Base-by-base conservation (phyloP, 2,888 invertebrate genomes). In the Heliconius ismenius region DNA sequence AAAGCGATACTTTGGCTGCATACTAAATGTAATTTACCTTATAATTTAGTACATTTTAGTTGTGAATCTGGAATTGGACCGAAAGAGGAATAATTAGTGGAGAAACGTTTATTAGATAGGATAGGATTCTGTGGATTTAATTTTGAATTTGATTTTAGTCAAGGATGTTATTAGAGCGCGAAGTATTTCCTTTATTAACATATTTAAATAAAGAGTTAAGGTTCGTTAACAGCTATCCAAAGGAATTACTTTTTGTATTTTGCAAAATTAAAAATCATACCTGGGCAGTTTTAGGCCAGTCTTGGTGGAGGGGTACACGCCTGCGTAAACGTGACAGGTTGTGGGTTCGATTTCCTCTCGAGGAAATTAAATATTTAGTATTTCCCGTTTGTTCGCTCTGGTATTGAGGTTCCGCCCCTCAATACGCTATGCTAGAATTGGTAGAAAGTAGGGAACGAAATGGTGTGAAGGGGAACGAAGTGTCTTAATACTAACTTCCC, bases 1-100 rank as follows among this genome's bases (percentile, higher is more conserved):
- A 78, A 79, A 77, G 62, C 77, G 77, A 76, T 76, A 74, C 79
- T 79, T 72, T 77, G 74, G 64, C 75, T 77, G 79, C 79, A 79
- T 75, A 79, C 78, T 73, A 77, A 79, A 79, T 79, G 75, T 77
- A 79, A 79, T 79, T 78, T 78, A 78, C 70, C 78, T 77, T 75
- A 78, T 76, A 78, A 79, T 77, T 75, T 76, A 78, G 49, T 79
- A 69, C 77, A 67, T 65, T 79, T 78, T 75, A 60, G 75, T 77
- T 64, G 72, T 75, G 69, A 65, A 77, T 70, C 74, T 75, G 68
- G 73, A 74, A 77, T 79, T 74, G 72, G 60, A 73, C 72, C 73
- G 70, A 70, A 64, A 63, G 60, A 60, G 60, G 28, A 68, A 73
- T 67, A 76, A 76, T 73, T 76, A 76, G 73, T 74, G 54, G 64